Evolutionary conservation across 2,797 vertebrate species (phyloP).

Genomic region (Gambusia yucatana): DNA sequence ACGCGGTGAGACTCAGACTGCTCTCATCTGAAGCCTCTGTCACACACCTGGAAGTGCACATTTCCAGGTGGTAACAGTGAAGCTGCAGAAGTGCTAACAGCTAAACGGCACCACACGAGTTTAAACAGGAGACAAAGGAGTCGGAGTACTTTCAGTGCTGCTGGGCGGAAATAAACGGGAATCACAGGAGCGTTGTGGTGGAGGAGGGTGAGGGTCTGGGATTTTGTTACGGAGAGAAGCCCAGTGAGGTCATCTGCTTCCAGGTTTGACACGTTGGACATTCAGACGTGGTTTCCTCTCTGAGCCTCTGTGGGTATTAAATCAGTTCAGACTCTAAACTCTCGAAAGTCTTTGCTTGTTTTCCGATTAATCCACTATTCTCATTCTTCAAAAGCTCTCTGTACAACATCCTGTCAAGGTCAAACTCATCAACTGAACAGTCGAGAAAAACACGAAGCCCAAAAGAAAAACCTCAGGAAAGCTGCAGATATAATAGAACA

Average conservation of each 20-base stretch:
- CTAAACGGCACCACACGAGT: conserved; percentile 13
- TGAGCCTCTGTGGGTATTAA: not conserved
- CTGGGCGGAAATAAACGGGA: not conserved
- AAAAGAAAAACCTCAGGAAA: not conserved
- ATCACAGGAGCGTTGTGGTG: not conserved
- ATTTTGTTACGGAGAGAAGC: not conserved
- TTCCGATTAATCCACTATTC: not conserved
- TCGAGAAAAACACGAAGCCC: not conserved
- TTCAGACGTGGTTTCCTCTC: not conserved
- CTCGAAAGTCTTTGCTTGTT: not conserved
- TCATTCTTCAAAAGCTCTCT: not conserved
- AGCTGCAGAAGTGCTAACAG: conserved; percentile 57
- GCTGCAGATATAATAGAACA: too few relatives aligned
- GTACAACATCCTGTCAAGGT: not conserved
- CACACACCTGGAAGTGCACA: conserved; percentile 44
- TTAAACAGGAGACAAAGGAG: not conserved
- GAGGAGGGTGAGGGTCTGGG: not conserved
- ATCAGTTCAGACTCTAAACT: not conserved
- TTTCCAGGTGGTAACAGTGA: conserved; percentile 62
- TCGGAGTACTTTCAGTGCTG: not conserved
- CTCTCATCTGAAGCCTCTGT: conserved; percentile 46
- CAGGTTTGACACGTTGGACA: not conserved
- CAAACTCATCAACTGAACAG: not conserved
- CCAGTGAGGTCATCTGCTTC: not conserved
- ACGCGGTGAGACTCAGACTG: conserved; percentile 43